A percentile compares a stretch with the other conserved stretches of the same genome.
These are phyloP conservation scores for Scolopax mira DNA, from an alignment of 2,113 vertebrate species.

Conservation along the genomic window DNA sequence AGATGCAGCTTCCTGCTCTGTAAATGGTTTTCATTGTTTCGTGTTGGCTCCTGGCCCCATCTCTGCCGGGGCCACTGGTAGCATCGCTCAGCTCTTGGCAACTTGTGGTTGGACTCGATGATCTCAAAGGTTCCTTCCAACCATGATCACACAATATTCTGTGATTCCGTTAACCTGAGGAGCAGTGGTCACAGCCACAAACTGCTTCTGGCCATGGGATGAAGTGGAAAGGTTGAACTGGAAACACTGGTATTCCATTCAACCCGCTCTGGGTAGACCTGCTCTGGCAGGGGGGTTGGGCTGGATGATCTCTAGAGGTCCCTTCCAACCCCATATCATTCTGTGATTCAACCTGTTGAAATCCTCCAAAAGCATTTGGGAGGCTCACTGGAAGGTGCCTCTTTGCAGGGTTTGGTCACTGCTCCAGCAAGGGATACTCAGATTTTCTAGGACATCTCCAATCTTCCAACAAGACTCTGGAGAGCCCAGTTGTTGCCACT, in stretches of 20 bases:
- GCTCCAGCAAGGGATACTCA: not conserved
- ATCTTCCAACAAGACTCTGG: not conserved
- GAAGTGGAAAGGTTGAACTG: not conserved
- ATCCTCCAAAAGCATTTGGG: not conserved
- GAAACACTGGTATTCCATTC: not conserved
- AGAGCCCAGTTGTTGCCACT: not conserved
- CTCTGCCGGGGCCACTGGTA: not conserved
- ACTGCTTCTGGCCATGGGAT: not conserved
- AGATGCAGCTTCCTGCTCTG: slow-evolving; percentile 64
- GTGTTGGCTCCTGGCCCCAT: slow-evolving; percentile 25
- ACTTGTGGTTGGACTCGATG: no score
- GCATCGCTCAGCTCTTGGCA: not conserved
- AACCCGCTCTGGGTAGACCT: no score
- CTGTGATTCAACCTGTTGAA: not conserved
- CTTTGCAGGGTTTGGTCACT: not conserved
- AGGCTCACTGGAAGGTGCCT: not conserved
- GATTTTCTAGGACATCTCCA: fast-evolving
- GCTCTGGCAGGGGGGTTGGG: no score
- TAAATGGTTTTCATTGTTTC: slow-evolving; percentile 66
- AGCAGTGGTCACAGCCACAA: not conserved
- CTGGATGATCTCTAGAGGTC: no score
- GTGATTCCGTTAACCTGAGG: not conserved
- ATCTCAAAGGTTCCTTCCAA: no score
- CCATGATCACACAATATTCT: no score
- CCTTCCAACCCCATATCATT: no score